Percentiles rank a stretch among this genome's conserved stretches.
These are phyloP conservation scores for Nixonia krombeini DNA, from an alignment of 1,140 invertebrate genomes.

Conservation along the genomic window DNA sequence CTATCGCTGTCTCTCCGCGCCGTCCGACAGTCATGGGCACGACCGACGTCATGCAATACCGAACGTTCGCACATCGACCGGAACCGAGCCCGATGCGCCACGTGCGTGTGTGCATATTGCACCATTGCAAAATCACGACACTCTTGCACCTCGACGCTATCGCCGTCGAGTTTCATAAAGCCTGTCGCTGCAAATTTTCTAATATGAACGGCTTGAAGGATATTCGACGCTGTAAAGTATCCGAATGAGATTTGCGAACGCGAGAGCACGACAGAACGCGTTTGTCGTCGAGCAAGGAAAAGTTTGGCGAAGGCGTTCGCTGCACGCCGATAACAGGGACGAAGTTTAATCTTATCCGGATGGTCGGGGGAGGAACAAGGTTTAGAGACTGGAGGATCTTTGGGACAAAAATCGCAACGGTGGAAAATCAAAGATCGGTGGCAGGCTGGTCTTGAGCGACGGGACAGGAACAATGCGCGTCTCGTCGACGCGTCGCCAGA, in stretches of 20 bases:
- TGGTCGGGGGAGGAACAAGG: too few relatives aligned
- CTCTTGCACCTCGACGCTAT: slow-evolving; percentile 35
- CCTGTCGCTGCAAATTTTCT: background rate
- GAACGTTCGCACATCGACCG: slow-evolving; percentile 49
- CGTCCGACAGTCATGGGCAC: slow-evolving; percentile 46
- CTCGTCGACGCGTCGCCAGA: slow-evolving; percentile 54
- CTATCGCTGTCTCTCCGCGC: slow-evolving; percentile 44
- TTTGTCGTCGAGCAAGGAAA: too few relatives aligned
- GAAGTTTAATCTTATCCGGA: too few relatives aligned
- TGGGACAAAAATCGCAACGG: too few relatives aligned
- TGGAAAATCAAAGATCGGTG: slow-evolving; percentile 16
- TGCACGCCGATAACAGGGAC: too few relatives aligned
- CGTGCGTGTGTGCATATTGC: slow-evolving; percentile 52
- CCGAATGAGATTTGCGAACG: too few relatives aligned
- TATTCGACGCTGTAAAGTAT: too few relatives aligned
- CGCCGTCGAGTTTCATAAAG: slow-evolving; percentile 36
- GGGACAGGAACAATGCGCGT: slow-evolving; percentile 43
- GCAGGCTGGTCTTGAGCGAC: slow-evolving; percentile 25
- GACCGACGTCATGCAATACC: slow-evolving; percentile 51
- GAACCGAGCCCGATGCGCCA: slow-evolving; percentile 49
- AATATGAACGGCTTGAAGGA: background rate
- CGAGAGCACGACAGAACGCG: too few relatives aligned
- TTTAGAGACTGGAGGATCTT: too few relatives aligned
- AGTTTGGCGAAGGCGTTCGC: too few relatives aligned
- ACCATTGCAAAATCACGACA: slow-evolving; percentile 43